A percentile compares a stretch with the other conserved stretches of the same genome.
phyloP scores from a whole-genome alignment of 2,888 invertebrate species.

The Drosophila merina region DNA sequence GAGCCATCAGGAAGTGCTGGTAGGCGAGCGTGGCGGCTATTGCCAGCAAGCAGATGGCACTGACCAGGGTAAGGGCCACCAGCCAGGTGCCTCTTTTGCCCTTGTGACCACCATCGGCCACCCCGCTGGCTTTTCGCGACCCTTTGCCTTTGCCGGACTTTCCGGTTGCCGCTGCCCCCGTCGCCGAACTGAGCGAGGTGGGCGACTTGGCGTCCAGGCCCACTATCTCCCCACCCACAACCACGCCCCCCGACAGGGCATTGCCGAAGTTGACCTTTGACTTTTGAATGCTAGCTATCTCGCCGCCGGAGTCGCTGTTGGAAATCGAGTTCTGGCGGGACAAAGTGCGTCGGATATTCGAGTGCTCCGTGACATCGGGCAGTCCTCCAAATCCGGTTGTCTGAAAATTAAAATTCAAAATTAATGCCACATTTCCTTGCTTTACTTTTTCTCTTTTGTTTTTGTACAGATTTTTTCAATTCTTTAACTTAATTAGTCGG shows the following conservation, averaged over 20 bases:
- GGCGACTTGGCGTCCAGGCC: slow-evolving; percentile 75
- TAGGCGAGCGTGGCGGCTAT: slow-evolving; percentile 82
- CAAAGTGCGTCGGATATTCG: slow-evolving; percentile 82
- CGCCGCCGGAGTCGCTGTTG: slow-evolving; percentile 83
- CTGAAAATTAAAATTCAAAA: slow-evolving; percentile 60
- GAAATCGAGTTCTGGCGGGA: slow-evolving; percentile 84
- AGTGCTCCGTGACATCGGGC: slow-evolving; percentile 84
- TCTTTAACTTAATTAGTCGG: background rate
- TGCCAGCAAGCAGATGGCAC: slow-evolving; percentile 80
- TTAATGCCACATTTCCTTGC: background rate
- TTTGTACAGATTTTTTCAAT: no score
- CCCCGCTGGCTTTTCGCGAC: slow-evolving; percentile 51
- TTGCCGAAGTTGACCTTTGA: slow-evolving; percentile 81
- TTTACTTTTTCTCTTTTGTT: no score
- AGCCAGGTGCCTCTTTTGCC: slow-evolving; percentile 80
- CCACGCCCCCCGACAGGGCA: slow-evolving; percentile 65
- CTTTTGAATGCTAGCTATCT: slow-evolving; percentile 83
- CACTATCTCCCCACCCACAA: slow-evolving; percentile 70
- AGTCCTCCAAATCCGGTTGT: slow-evolving; percentile 84
- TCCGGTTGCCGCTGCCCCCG: slow-evolving; percentile 42
- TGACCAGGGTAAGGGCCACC: slow-evolving; percentile 81
- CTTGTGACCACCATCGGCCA: slow-evolving; percentile 59
- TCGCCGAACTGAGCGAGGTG: slow-evolving; percentile 67
- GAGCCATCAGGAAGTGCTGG: slow-evolving; percentile 82
- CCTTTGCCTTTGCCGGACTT: slow-evolving; percentile 60